Conservation (phyloP, 2,888 invertebrate genomes). For the Tipula vernalis region DNA sequence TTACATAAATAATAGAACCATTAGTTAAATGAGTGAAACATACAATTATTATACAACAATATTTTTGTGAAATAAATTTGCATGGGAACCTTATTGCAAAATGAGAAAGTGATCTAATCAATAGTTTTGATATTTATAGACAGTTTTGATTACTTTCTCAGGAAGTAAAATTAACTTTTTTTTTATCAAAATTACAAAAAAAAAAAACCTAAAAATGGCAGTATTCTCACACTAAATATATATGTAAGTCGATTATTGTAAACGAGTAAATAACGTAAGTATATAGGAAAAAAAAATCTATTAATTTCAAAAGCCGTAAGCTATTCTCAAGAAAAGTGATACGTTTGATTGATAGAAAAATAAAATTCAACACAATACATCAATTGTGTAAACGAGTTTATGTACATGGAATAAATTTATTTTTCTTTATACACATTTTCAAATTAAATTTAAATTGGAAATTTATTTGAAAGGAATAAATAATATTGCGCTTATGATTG, state of each 20-base stretch:
- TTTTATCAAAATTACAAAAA: background rate
- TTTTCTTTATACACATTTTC: background rate
- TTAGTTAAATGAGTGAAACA: background rate
- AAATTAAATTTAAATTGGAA: background rate
- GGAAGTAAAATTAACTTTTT: background rate
- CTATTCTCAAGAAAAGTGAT: background rate
- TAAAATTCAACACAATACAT: background rate
- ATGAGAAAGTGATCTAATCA: background rate
- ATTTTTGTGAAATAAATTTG: background rate
- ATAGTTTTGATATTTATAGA: background rate
- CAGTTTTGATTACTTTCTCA: background rate
- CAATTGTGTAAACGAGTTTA: background rate
- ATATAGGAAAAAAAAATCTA: background rate
- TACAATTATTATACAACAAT: background rate
- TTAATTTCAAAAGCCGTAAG: background rate
- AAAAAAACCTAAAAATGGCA: background rate
- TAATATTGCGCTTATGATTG: conserved; percentile 4
- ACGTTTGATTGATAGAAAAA: background rate
- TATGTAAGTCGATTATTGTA: background rate
- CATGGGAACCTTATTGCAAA: background rate
- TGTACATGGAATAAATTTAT: background rate
- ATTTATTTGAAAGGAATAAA: background rate
- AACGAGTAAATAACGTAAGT: background rate
- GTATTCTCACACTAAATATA: background rate
- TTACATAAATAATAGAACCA: background rate